Evolutionary conservation across 2,888 invertebrate genomes (phyloP).

Genomic region (Heliconius cydno): DNA sequence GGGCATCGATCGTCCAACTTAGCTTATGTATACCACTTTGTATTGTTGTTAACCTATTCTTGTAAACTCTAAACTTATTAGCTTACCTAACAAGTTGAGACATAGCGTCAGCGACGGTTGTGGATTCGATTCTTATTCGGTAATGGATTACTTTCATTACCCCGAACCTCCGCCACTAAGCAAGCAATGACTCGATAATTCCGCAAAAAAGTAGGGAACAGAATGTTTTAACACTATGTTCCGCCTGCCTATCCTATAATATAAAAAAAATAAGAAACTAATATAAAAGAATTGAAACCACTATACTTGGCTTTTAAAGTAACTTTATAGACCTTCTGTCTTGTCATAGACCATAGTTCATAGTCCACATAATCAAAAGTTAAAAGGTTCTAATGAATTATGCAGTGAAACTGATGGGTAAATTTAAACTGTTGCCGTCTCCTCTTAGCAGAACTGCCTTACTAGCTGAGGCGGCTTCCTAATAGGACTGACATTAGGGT

Average conservation of each 20-base stretch:
- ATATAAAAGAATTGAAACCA: too few species aligned
- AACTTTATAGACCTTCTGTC: too few species aligned
- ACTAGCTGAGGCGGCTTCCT: not conserved
- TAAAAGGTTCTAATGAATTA: not conserved
- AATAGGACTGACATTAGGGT: not conserved
- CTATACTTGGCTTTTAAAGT: too few species aligned
- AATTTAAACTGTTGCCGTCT: not conserved
- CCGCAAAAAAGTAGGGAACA: not conserved
- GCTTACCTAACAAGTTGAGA: too few species aligned
- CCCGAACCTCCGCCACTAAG: not conserved
- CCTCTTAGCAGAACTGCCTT: too few species aligned
- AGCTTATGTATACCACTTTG: conserved; percentile 1
- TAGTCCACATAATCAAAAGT: not conserved
- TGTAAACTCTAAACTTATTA: not conserved
- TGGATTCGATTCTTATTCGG: too few species aligned
- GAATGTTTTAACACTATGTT: not conserved
- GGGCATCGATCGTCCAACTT: conserved; percentile 25
- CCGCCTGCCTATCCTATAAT: not conserved
- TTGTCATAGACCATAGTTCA: too few species aligned
- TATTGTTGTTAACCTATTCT: conserved; percentile 6
- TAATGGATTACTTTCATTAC: too few species aligned
- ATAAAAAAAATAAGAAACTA: not conserved
- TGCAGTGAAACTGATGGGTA: not conserved
- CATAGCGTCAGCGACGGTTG: too few species aligned
- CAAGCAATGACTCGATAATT: not conserved